A percentile compares a stretch with the other conserved stretches of the same genome.
These are phyloP conservation scores for Drosophila paramelanica DNA, from an alignment of 2,888 invertebrate species.

Conservation along the genomic window DNA sequence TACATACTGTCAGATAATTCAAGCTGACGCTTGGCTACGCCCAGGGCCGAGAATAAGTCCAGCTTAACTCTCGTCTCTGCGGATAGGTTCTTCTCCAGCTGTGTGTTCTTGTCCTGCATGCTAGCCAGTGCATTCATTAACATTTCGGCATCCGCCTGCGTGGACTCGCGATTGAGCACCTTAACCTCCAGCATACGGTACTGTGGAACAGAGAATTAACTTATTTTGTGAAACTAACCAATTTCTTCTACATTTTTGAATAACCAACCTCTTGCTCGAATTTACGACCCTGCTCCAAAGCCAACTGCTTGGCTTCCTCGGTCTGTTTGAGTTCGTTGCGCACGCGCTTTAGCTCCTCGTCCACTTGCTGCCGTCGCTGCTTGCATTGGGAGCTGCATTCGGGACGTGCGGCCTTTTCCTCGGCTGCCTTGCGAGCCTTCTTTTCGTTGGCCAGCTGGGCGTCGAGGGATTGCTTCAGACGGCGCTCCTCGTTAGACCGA, in stretches of 20 bases:
- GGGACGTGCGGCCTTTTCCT: slow-evolving; percentile 85
- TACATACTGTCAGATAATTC: slow-evolving; percentile 93
- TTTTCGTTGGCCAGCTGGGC: slow-evolving; percentile 90
- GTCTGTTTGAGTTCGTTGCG: slow-evolving; percentile 88
- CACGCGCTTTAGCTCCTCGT: slow-evolving; percentile 89
- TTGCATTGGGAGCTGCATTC: slow-evolving; percentile 90
- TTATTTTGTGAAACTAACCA: no score
- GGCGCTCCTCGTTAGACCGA: slow-evolving; percentile 92
- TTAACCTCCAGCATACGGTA: slow-evolving; percentile 84
- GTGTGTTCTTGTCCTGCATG: slow-evolving; percentile 95
- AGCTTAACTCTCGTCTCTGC: slow-evolving; percentile 99
- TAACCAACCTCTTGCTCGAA: slow-evolving; percentile 84
- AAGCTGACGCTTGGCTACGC: slow-evolving; percentile 96
- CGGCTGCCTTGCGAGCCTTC: slow-evolving; percentile 88
- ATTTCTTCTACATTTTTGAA: no score
- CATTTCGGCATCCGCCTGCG: slow-evolving; percentile 88
- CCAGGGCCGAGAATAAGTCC: slow-evolving; percentile 98
- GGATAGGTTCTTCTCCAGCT: slow-evolving; percentile 96
- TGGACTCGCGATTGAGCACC: slow-evolving; percentile 83
- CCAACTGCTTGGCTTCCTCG: slow-evolving; percentile 88
- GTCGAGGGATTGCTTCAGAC: slow-evolving; percentile 90
- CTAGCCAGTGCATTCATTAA: slow-evolving; percentile 92
- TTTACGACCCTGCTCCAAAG: slow-evolving; percentile 84
- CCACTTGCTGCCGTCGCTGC: slow-evolving; percentile 88
- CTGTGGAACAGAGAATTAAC: slow-evolving; percentile 49